These are phyloP conservation scores for Enchytraeus crypticus DNA, from an alignment of 2,888 invertebrate genomes.

Conservation along the genomic window DNA sequence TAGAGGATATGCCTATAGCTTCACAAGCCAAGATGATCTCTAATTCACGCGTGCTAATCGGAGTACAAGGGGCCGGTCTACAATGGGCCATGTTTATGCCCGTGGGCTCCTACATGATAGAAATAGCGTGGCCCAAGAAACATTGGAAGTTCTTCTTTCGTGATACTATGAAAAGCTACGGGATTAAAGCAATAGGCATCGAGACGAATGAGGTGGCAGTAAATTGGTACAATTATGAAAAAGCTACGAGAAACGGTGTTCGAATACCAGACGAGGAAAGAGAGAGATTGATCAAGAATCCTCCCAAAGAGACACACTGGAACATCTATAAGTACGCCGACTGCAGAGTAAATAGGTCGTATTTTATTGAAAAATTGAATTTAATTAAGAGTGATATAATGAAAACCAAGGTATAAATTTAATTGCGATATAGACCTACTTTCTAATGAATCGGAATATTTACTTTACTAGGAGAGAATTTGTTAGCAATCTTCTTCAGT, in stretches of 20 bases:
- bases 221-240: constrained; percentile 14
- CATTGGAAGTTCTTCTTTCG: constrained; percentile 10
- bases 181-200: background rate
- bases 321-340: constrained; percentile 20
- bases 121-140: constrained; percentile 16
- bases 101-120: constrained; percentile 8
- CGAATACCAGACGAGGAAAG: constrained; percentile 5
- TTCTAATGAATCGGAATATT: no score
- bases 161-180: background rate
- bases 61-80: constrained; percentile 17
- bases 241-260: background rate
- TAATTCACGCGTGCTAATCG: constrained; percentile 5
- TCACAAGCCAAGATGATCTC: constrained; percentile 5
- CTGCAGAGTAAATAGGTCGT: no score
- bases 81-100: constrained; percentile 19
- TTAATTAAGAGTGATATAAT: no score
- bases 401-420: no score
- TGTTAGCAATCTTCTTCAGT: no score
- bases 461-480: no score
- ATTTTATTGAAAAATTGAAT: no score
- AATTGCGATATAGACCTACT: no score
- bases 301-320: background rate
- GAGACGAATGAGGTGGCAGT: background rate
- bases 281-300: background rate
- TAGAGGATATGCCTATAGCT: no score